Base-by-base conservation (phyloP, 1,140 invertebrate genomes). In the Hormaphis cornu region DNA sequence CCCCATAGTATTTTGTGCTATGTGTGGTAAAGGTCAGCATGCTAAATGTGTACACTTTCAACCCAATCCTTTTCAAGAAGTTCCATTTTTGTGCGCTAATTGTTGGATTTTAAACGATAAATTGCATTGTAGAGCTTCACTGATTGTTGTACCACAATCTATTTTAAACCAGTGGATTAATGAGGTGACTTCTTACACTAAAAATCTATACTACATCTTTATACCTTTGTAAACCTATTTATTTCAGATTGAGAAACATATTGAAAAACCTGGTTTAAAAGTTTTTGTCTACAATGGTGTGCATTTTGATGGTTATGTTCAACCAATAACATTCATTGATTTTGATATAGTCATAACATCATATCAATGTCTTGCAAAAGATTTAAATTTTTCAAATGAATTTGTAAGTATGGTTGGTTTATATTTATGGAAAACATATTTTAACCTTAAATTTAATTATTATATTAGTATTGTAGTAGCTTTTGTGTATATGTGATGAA, bases 281-380 rank as follows among this genome's bases (percentile, higher is more conserved):
- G 81, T 89, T 12, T 77, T 85, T 40, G 77, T 83, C 58, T 87
- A 87, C 73, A 75, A 78, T 16, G 82, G 82, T 9, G 79, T 85
- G 12, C 75, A 79, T 10, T 77, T 79, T 9, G 78, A 82, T 44
- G 80, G 82, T 28, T 89, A 84, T 77, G 78, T 87, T 18, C 87
- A 87, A 76, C 89, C 89, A 7, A 75, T 76, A 20, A 78, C 80
- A 35, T 77, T 91, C 35, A 83, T 83, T 6, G 70, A 79, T n/a
- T 86, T 87, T 74, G 89, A 91, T 75, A 81, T 91, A 70, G 85
- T 91, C 1, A 80, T 91, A 9, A 88, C 87, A 0, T 87, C 89
- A 4, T 91, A 90, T 74, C 79, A 80, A 69, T 82, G 26, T 2
- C 77, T 87, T 1, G 75, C 80, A 22, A 80, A 76, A 59, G 85